Evolutionary conservation across 1,140 invertebrate genomes (phyloP).

Genomic region (Sarcophaga peregrina): DNA sequence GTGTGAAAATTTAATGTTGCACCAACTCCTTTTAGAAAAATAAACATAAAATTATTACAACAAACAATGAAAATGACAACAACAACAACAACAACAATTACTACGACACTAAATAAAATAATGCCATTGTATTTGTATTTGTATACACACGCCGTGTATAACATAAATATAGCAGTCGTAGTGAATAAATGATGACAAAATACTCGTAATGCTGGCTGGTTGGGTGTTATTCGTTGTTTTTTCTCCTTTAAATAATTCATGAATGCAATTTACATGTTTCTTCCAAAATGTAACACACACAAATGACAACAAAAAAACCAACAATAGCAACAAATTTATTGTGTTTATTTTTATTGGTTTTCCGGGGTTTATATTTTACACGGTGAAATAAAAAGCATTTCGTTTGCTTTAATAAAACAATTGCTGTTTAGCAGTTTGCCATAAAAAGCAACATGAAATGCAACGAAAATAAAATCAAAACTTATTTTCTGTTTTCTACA

Average conservation of each 20-base stretch:
- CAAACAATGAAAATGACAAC: background rate
- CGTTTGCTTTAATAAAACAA: background rate
- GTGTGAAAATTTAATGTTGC: slow-evolving; percentile 14
- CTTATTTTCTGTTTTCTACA: background rate
- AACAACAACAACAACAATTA: background rate
- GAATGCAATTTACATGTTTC: slow-evolving; percentile 34
- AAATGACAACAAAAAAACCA: too few species aligned
- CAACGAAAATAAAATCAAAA: background rate
- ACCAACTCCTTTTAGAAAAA: slow-evolving; percentile 20
- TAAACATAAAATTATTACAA: slow-evolving; percentile 33
- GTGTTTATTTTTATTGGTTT: too few species aligned
- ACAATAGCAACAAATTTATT: too few species aligned
- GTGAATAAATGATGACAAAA: background rate
- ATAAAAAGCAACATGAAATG: too few species aligned
- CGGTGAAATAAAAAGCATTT: background rate
- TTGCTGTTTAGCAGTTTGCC: background rate
- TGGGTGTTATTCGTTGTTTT: slow-evolving; percentile 14
- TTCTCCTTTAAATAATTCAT: slow-evolving; percentile 34
- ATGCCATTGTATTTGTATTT: background rate
- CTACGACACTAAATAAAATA: background rate
- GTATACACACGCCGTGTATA: background rate
- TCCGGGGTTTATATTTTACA: too few species aligned
- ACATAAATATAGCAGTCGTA: background rate
- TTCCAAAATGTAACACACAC: background rate
- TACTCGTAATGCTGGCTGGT: background rate